Conservation (phyloP, 2,888 invertebrate genomes). For the Acanthoscelides obtectus region DNA sequence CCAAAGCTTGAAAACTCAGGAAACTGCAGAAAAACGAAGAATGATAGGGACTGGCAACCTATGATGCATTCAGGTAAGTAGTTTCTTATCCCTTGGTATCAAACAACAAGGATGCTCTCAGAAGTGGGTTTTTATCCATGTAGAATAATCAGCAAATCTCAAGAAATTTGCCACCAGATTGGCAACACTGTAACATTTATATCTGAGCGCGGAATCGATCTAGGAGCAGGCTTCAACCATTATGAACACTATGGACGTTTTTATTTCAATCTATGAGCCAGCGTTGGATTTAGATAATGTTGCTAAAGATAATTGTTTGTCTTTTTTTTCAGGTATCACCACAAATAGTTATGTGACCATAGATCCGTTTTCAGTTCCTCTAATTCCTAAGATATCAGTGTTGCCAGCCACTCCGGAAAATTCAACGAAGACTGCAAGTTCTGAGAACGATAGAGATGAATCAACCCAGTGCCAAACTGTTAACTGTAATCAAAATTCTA, state of each 20-base stretch:
- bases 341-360: slow-evolving; percentile 55
- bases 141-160: no score
- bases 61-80: slow-evolving; percentile 59
- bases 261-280: no score
- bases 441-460: slow-evolving; percentile 13
- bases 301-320: no score
- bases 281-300: no score
- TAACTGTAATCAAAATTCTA: neutral
- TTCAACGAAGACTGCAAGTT: slow-evolving; percentile 18
- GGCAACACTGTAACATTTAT: no score
- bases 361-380: slow-evolving; percentile 50
- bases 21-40: slow-evolving; percentile 15
- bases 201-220: no score
- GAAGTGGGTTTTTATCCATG: no score
- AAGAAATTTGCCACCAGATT: no score
- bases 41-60: slow-evolving; percentile 61
- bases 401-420: slow-evolving; percentile 35
- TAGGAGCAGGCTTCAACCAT: no score
- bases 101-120: no score
- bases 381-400: slow-evolving; percentile 31
- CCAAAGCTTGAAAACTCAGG: slow-evolving; percentile 14
- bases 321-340: slow-evolving; percentile 44
- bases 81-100: no score
- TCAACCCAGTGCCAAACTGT: slow-evolving; percentile 24
- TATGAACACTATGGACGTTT: no score